Base-by-base conservation (phyloP, 1,140 invertebrate species). In the Zeugodacus cucurbitae region DNA sequence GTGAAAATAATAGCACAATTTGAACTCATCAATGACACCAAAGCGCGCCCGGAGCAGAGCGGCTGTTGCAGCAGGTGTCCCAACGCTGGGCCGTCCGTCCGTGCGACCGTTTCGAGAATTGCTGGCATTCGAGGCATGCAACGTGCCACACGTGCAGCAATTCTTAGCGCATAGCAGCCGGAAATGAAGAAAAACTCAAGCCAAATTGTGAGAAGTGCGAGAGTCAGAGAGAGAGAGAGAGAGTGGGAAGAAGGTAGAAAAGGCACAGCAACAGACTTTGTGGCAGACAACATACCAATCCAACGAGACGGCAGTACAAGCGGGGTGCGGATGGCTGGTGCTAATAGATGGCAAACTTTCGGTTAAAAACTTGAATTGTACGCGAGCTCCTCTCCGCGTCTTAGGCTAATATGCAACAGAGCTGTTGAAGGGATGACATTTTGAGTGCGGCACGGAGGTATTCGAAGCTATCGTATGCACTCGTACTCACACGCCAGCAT, bases 111-210 rank as follows among this genome's bases (percentile, higher is more conserved):
- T 70, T 34, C 14, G 41, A 41, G 74, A 82, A 82, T 82, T 48
- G 74, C 41, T 48, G 74, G 74, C 74, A 82, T 82, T 82, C 41
- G 74, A 82, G 44, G 74, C 74, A 82, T 82, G 74, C 74, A 41
- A 82, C 74, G 74, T 82, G 74, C 41, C 74, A 82, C 74, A 82
- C 74, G 74, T 82, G 74, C 74, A 1, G 41, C 74, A 48, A 82
- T 82, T 48, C 74, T 48, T 82, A 20, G 74, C 37, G 74, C 44
- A 82, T n/a, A 82, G 41, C 41, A 82, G 74, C 74, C 74, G 74
- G 74, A 64, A 87, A 87, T 64, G 86, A 87, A 87, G 59, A 87
- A 87, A 58, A 87, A 59, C 86, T 87, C 86, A 64, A 86, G 59
- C 37, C 86, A n/a, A 58, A 87, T 59, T 58, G 86, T 32, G 78